A percentile compares a stretch with the other conserved stretches of the same genome.
Conservation (phyloP, 2,113 vertebrate species). For the Prionailurus bengalensis region DNA sequence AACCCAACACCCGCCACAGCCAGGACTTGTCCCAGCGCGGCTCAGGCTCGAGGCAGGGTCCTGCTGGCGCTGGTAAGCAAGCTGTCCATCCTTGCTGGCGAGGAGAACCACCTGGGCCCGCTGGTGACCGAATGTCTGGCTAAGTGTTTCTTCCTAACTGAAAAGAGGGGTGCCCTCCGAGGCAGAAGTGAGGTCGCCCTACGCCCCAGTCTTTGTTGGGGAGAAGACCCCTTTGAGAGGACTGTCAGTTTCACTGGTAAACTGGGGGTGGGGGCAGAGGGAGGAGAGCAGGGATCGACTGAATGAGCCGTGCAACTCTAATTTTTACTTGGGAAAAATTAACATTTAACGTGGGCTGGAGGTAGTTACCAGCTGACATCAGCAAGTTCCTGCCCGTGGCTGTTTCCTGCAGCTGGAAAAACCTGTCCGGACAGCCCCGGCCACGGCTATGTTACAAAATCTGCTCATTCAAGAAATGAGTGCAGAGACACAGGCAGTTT, state of each 20-base stretch:
- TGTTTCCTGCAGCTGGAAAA: slow-evolving; percentile 91
- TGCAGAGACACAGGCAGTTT: slow-evolving; percentile 66
- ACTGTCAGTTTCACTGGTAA: accelerated
- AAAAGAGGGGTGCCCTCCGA: not conserved
- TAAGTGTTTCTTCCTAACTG: not conserved
- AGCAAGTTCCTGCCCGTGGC: slow-evolving; percentile 79
- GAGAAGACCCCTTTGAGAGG: not conserved
- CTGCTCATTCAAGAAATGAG: slow-evolving; percentile 80
- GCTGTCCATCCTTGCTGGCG: not conserved
- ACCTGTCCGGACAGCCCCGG: slow-evolving; percentile 92
- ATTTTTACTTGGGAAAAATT: not conserved
- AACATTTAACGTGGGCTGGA: not conserved
- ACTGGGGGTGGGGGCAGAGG: not conserved
- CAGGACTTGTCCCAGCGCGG: accelerated
- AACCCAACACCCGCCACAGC: not conserved
- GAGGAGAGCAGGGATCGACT: accelerated
- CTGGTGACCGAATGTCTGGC: accelerated
- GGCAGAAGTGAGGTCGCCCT: not conserved
- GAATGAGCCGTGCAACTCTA: not conserved
- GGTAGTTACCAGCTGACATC: not conserved
- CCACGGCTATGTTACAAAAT: slow-evolving; percentile 88
- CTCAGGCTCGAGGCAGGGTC: not conserved
- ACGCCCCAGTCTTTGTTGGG: accelerated
- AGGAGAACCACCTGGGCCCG: not conserved
- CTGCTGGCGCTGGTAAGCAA: not conserved